phyloP scores from a whole-genome alignment of 2,113 vertebrate species.

The Orcinus orca region DNA sequence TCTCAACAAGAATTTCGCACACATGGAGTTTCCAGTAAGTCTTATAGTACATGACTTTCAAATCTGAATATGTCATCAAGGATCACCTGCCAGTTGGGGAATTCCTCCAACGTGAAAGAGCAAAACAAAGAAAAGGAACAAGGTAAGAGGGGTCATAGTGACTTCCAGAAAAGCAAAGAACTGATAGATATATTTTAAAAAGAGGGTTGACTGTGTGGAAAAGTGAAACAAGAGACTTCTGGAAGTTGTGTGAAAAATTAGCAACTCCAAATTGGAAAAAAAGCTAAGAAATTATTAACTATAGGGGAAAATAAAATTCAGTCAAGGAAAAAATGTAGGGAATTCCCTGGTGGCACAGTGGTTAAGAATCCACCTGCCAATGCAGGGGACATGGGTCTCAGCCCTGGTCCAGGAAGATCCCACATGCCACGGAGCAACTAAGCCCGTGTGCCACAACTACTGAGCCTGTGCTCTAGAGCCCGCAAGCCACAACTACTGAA shows the following conservation, averaged over 20 bases:
- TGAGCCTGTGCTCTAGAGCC: no score
- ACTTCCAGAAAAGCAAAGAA: not conserved
- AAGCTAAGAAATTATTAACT: not conserved
- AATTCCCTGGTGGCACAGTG: no score
- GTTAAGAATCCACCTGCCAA: no score
- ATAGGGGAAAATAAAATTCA: not conserved
- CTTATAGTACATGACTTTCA: not conserved
- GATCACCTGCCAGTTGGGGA: not conserved
- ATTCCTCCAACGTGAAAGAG: not conserved
- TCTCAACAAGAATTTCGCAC: not conserved
- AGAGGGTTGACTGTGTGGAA: not conserved
- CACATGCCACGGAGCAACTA: no score
- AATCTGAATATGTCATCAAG: not conserved
- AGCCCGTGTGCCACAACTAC: no score
- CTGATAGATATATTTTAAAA: not conserved
- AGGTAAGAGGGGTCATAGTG: not conserved
- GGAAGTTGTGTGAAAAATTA: not conserved
- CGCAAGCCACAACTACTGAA: no score
- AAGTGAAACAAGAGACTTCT: not conserved
- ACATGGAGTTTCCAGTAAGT: not conserved
- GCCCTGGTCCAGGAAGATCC: no score
- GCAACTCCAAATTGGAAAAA: not conserved
- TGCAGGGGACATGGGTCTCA: no score
- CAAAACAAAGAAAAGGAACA: not conserved
- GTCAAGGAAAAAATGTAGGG: not conserved